Percentiles rank a stretch among this genome's conserved stretches.
These are phyloP conservation scores for Amyelois transitella DNA, from an alignment of 1,140 invertebrate species.

Conservation along the genomic window DNA sequence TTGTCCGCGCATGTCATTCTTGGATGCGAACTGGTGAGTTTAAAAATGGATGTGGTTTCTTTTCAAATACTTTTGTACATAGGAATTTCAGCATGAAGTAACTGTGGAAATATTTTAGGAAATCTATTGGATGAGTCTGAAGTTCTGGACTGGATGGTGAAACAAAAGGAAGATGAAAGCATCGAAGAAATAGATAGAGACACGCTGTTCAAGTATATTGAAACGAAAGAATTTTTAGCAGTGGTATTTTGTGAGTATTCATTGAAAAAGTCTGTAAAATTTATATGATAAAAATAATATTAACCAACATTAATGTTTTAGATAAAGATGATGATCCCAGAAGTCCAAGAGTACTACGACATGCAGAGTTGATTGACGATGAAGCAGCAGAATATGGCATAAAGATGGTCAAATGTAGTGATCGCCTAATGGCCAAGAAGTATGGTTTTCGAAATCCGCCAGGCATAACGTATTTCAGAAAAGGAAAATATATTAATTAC, in stretches of 20 bases:
- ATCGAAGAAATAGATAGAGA: constrained; percentile 93
- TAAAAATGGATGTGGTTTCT: constrained; percentile 73
- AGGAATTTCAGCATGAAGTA: constrained; percentile 46
- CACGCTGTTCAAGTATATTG: constrained; percentile 88
- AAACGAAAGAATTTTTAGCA: constrained; percentile 93
- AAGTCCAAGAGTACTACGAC: constrained; percentile 84
- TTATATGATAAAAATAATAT: background rate
- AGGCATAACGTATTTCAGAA: constrained; percentile 92
- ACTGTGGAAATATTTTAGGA: constrained; percentile 77
- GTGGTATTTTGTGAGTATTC: constrained; percentile 92
- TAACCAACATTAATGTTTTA: constrained; percentile 66
- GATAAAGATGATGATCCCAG: constrained; percentile 89
- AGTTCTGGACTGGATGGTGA: constrained; percentile 92
- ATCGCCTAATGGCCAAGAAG: constrained; percentile 95
- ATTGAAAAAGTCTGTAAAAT: background rate
- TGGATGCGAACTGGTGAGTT: constrained; percentile 68
- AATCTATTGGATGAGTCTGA: constrained; percentile 89
- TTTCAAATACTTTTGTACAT: constrained; percentile 29
- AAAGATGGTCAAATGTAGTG: constrained; percentile 92
- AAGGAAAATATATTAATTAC: constrained; percentile 92
- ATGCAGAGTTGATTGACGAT: constrained; percentile 93
- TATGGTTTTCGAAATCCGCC: constrained; percentile 92
- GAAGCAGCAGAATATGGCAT: constrained; percentile 94
- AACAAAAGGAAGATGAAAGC: constrained; percentile 94
- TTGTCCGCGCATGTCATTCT: constrained; percentile 63